Conservation (phyloP, 2,888 invertebrate species). For the Acanthosepion pharaonis region DNA sequence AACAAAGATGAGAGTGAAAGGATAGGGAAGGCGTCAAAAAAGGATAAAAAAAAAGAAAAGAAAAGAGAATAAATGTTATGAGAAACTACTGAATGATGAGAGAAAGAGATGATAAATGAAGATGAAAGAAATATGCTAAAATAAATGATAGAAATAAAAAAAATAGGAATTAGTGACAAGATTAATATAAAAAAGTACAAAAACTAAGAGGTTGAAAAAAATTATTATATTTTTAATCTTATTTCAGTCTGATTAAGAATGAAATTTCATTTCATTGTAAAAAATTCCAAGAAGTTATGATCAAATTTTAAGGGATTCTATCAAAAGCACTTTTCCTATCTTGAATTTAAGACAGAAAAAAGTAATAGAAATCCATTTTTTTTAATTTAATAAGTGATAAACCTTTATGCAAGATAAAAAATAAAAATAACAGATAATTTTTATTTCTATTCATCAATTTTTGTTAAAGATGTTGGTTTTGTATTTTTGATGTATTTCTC, state of each 20-base stretch:
- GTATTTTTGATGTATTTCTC: too few species aligned
- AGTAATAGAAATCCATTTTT: neutral
- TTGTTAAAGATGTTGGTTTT: neutral
- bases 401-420: neutral
- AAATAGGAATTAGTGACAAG: neutral
- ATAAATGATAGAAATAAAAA: neutral
- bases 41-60: neutral
- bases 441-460: neutral
- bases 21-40: too few species aligned
- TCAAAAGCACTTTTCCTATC: too few species aligned
- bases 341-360: neutral
- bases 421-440: neutral
- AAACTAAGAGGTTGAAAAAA: neutral
- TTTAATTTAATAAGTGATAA: neutral
- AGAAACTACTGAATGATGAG: neutral
- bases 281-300: neutral
- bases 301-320: neutral
- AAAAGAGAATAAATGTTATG: rapidly evolving
- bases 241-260: neutral
- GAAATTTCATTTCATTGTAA: neutral
- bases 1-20: too few species aligned
- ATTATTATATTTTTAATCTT: neutral
- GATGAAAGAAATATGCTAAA: neutral
- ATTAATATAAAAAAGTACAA: neutral
- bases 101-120: neutral